A percentile compares a stretch with the other conserved stretches of the same genome.
Conservation (phyloP, 2,888 invertebrate genomes). For the Seladonia tumulorum region DNA sequence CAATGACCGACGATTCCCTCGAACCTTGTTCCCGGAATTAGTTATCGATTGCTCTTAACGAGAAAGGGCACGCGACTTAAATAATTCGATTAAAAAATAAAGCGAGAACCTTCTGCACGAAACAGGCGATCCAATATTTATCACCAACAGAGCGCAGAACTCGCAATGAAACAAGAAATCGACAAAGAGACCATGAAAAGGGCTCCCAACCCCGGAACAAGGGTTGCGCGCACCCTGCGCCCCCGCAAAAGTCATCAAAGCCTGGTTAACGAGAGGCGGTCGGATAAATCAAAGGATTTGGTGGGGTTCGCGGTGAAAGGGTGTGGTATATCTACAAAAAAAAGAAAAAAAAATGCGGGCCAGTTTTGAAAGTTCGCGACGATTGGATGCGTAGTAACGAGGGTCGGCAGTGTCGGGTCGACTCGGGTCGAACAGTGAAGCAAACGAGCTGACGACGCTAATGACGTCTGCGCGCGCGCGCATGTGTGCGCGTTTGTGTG, state of each 20-base stretch:
- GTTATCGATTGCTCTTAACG: neutral
- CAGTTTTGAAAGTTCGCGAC: conserved; percentile 33
- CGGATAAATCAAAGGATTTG: conserved; percentile 25
- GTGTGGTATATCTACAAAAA: neutral
- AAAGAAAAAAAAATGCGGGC: neutral
- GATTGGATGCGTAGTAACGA: conserved; percentile 38
- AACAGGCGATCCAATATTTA: neutral
- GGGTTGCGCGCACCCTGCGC: neutral
- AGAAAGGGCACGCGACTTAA: neutral
- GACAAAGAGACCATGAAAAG: neutral
- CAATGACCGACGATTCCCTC: too few relatives aligned
- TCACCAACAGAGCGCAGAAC: neutral
- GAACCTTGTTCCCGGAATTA: neutral
- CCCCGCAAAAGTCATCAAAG: conserved; percentile 6
- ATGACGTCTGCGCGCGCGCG: conserved; percentile 39
- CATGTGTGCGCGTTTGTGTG: neutral
- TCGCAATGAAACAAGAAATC: neutral
- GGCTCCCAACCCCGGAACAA: neutral
- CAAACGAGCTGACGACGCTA: conserved; percentile 64
- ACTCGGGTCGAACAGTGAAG: conserved; percentile 39
- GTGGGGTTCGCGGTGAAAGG: neutral
- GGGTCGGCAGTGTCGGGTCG: neutral
- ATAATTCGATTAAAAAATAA: neutral
- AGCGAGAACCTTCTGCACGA: neutral
- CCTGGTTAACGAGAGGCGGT: neutral